Evolutionary conservation across 92 coral and sea anemone species (phyloP).

Genomic region (Porites cylindrica): DNA sequence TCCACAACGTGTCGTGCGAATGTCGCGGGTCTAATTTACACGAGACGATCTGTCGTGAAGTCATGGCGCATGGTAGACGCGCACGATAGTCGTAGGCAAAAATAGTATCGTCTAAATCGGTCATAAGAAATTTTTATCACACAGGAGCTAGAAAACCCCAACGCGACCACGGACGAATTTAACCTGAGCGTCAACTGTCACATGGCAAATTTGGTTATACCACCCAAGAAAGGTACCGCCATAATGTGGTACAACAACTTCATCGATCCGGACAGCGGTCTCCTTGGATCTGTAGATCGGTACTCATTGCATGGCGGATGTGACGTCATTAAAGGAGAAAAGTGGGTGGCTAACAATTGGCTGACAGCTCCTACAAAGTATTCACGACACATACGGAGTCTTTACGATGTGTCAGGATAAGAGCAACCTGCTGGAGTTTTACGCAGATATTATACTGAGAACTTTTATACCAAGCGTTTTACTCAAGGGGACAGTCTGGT

Average conservation of each 20-base stretch:
- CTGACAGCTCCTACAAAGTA: constrained; percentile 84
- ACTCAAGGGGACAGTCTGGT: no score
- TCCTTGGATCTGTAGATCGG: constrained; percentile 80
- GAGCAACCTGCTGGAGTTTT: neutral
- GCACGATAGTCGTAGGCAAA: no score
- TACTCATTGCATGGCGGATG: constrained; percentile 97
- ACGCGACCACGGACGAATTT: constrained; percentile 73
- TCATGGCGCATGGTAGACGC: no score
- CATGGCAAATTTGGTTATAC: constrained; percentile 79
- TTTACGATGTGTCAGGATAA: constrained; percentile 50
- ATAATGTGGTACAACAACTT: constrained; percentile 96
- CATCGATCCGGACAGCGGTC: constrained; percentile 87
- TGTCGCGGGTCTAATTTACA: no score
- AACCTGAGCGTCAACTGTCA: constrained; percentile 84
- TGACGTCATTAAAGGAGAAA: constrained; percentile 87
- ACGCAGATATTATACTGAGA: no score
- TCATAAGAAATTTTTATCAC: neutral
- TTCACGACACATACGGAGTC: constrained; percentile 72
- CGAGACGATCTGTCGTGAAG: no score
- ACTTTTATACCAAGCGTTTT: no score
- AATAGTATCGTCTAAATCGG: no score
- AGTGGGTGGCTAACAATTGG: constrained; percentile 99
- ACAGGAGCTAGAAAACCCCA: constrained; percentile 47
- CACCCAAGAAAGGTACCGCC: constrained; percentile 92
- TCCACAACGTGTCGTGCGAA: no score